Conservation (phyloP, 2,113 vertebrate genomes). For the Nyctibius bracteatus region DNA sequence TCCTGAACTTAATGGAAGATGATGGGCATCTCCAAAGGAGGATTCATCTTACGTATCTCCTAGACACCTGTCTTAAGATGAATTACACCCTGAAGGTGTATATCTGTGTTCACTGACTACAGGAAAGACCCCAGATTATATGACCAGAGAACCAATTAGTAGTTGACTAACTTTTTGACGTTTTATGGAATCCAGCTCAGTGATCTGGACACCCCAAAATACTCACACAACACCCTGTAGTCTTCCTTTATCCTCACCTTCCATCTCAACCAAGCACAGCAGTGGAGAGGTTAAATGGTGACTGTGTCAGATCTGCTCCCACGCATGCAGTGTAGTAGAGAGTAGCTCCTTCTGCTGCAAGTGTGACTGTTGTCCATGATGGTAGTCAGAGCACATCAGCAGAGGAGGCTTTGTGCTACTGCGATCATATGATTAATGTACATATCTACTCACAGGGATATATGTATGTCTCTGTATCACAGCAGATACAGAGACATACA, state of each 20-base stretch:
- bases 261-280: neutral
- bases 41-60: neutral
- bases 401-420: neutral
- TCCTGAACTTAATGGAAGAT: neutral
- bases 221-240: neutral
- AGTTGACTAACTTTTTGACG: neutral
- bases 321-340: accelerated
- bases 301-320: neutral
- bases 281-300: neutral
- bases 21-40: neutral
- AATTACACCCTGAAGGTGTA: neutral
- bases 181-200: neutral
- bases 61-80: neutral
- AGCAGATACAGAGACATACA: neutral
- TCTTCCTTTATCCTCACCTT: neutral
- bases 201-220: neutral
- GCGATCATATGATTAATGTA: neutral
- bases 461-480: no score
- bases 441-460: neutral
- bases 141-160: neutral
- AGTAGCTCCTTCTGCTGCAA: neutral
- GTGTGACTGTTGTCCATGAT: accelerated
- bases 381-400: neutral
- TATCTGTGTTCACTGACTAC: neutral
- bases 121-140: neutral